phyloP scores from a whole-genome alignment of 2,888 invertebrate species.

The Oligia fasciuncula region DNA sequence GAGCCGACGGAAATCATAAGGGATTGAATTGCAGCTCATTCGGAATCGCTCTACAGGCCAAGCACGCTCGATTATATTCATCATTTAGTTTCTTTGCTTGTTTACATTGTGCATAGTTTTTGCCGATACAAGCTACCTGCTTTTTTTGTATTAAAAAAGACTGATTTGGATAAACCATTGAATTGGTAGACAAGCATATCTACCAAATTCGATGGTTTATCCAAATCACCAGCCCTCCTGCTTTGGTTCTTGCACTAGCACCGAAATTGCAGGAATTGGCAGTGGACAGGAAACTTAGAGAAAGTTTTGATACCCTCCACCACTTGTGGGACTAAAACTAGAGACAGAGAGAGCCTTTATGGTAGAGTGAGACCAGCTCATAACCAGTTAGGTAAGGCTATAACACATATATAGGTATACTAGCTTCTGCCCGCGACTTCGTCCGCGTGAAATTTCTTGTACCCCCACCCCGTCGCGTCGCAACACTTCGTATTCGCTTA shows the following conservation, averaged over 20 bases:
- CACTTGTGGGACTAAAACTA: not conserved
- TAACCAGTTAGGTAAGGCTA: not conserved
- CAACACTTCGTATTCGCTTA: too few species aligned
- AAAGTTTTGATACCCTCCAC: not conserved
- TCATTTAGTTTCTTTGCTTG: slow-evolving; percentile 41
- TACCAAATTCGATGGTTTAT: too few species aligned
- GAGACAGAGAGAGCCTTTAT: not conserved
- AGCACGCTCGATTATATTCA: slow-evolving; percentile 21
- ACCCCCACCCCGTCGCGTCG: too few species aligned
- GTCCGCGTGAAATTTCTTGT: too few species aligned
- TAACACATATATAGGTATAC: too few species aligned
- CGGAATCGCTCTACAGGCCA: slow-evolving; percentile 29
- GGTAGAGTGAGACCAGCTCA: not conserved
- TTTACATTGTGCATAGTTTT: slow-evolving; percentile 15
- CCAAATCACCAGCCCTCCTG: not conserved
- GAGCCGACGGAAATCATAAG: slow-evolving; percentile 73
- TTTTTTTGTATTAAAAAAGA: not conserved
- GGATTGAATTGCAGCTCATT: slow-evolving; percentile 68
- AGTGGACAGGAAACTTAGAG: not conserved
- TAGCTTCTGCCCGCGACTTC: too few species aligned
- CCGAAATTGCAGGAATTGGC: not conserved
- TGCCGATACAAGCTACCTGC: not conserved
- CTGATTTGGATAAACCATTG: not conserved
- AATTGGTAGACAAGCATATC: not conserved
- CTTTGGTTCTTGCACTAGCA: not conserved